Conservation (phyloP, 2,113 vertebrate genomes). For the Otolemur garnettii region DNA sequence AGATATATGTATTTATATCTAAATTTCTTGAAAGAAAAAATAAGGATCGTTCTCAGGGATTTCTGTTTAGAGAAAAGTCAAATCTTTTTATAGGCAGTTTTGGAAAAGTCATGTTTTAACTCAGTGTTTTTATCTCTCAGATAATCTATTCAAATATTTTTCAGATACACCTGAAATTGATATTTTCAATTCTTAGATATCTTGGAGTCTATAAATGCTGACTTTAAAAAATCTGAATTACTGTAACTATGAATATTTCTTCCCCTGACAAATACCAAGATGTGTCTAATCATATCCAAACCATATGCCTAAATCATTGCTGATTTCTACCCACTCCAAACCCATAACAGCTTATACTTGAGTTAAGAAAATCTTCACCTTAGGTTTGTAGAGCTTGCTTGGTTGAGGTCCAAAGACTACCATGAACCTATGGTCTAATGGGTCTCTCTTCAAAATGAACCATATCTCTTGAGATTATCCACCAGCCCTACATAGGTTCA, state of each 20-base stretch:
- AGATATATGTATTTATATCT: neutral
- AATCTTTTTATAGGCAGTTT: slow-evolving; percentile 5
- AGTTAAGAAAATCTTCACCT: neutral
- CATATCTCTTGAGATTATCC: neutral
- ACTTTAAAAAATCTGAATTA: slow-evolving; percentile 11
- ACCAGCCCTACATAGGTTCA: neutral
- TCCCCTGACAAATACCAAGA: neutral
- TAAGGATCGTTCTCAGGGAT: neutral
- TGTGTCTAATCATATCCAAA: slow-evolving; percentile 28
- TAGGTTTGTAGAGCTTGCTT: neutral
- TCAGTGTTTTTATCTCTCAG: slow-evolving; percentile 56
- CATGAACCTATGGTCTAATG: neutral
- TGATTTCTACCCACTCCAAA: neutral
- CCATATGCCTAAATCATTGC: neutral
- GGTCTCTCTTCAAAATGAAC: neutral
- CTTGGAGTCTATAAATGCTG: slow-evolving; percentile 13
- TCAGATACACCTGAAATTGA: neutral
- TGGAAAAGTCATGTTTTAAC: neutral
- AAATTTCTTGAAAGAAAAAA: slow-evolving; percentile 18
- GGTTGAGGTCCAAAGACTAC: neutral
- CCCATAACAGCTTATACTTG: neutral
- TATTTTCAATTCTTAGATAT: slow-evolving; percentile 18
- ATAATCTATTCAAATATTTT: neutral
- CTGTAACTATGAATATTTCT: neutral
- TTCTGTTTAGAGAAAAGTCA: neutral